Base-by-base conservation (phyloP, 2,113 vertebrate genomes). In the Strix aluco region DNA sequence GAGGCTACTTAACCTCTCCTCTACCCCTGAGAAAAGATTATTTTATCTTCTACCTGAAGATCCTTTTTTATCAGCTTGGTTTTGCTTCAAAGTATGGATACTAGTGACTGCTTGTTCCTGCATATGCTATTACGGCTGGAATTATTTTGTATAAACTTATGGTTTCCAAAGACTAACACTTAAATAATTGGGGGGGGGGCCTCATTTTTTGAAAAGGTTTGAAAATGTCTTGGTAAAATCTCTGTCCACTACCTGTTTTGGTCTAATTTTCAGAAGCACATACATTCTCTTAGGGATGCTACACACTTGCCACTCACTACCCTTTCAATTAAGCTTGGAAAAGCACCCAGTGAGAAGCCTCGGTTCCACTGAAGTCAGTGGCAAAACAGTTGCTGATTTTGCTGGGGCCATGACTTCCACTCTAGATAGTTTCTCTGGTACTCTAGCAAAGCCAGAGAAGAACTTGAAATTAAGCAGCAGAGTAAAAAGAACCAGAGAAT, bases 281-380 rank as follows among this genome's bases (percentile, higher is more conserved):
- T 44, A 61, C 7, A 17, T 38, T 30, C 54, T 57, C 27, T 36
- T 20, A 61, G 72, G 44, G 44, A 46, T 46, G 44, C 62, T 82
- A 17, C 38, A 72, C 36, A 8, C 79, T 80, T 0, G 0, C 46
- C 55, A 74, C 81, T 88, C 63, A n/a, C 79, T 57, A 80, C 46
- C 42, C 72, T 95, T 95, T 78, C 86, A 93, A 63, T 89, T 88
- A 95, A 55, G 79, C 61, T 34, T 49, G 47, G 57, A 69, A 70
- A 49, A 65, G 38, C n/a, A 65, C 30, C 19, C 30, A 42, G 47
- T 1, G 6, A 17, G 29, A 86, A 88, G 71, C 69, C 58, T 34
- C 4, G 6, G 17, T 40, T 88, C 59, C 72, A 81, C 34, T 62
- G 44, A 93, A 88, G 54, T 65, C 67, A 46, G 30, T 29, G 81